Evolutionary conservation across 2,113 vertebrate species (phyloP).

Genomic region (Varanus salvator): DNA sequence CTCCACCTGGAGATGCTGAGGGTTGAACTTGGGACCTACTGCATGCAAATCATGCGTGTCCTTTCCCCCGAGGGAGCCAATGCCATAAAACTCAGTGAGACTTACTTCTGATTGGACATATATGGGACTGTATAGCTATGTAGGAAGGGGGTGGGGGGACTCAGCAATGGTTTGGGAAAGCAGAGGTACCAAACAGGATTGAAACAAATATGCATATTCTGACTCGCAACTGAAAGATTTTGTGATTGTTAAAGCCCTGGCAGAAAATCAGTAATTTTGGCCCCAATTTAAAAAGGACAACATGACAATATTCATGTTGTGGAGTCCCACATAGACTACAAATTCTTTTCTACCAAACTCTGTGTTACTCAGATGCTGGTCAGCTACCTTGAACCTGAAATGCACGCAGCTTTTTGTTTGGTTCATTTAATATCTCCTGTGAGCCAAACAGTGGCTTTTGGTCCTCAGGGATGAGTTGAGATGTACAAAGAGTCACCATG

Average conservation of each 20-base stretch:
- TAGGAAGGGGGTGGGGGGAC: background rate
- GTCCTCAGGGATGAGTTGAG: background rate
- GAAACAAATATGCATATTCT: background rate
- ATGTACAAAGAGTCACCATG: background rate
- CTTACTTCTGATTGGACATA: too few relatives aligned
- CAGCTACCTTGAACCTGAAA: background rate
- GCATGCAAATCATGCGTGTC: too few relatives aligned
- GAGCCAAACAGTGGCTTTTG: background rate
- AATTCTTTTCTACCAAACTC: background rate
- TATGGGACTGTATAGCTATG: too few relatives aligned
- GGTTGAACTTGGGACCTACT: too few relatives aligned
- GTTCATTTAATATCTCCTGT: background rate
- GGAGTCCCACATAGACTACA: background rate
- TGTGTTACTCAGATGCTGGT: too few relatives aligned
- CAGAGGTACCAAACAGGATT: background rate
- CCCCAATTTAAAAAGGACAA: background rate
- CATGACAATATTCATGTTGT: background rate
- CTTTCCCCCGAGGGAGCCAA: too few relatives aligned
- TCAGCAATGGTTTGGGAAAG: background rate
- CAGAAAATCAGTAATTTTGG: background rate
- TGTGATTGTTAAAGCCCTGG: background rate
- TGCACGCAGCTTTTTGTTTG: background rate
- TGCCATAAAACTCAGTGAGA: too few relatives aligned
- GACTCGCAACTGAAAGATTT: background rate
- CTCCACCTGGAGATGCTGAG: too few relatives aligned